Evolutionary conservation across 2,113 vertebrate genomes (phyloP), one percentile per base, ranked within the genome.

Genomic region (Salvelinus fontinalis): DNA sequence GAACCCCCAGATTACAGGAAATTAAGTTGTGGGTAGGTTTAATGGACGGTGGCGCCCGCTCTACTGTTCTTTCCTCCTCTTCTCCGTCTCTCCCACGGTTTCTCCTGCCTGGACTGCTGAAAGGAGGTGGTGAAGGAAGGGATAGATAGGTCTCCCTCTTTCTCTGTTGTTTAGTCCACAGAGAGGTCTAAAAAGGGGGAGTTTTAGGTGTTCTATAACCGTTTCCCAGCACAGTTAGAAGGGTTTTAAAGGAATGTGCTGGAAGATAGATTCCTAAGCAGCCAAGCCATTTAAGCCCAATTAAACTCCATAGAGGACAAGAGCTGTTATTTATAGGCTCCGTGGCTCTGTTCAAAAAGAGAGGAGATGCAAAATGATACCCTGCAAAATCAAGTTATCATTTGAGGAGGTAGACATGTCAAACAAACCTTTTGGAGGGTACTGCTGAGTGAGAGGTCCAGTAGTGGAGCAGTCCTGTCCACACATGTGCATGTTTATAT

Each of bases 401-500:
- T 22, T 22, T 34, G 66, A 68, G 29, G 29, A 34, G 27, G 29
- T 18, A 39, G 67, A 70, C 59, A 12, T 64, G 73, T 79, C 78
- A 69, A 79, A 85, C 86, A 27, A 83, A 86, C 85, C 83, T 86
- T 85, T 79, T 29, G 1, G 18, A 69, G 70, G 74, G 81, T 70
- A 80, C 85, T 31, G 12, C 75, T 18, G 77, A 13, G 22, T 70
- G 79, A 59, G 26, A 20, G 71, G 14, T 54, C 14, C 11, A 71
- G 14, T 29, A 67, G 65, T 20, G 51, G 26, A 12, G 39, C 49
- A 13, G 16, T 70, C 3, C 14, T 3, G 14, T 16, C 49, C 49
- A 4, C 14, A 51, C 49, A 26, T 13, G 16, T 51, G 74, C 64
- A 18, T n/a, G 1, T 44, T 20, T 44, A 14, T 27, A 29, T 18